phyloP scores from a whole-genome alignment of 2,113 vertebrate genomes.

The Epinephelus lanceolatus region DNA sequence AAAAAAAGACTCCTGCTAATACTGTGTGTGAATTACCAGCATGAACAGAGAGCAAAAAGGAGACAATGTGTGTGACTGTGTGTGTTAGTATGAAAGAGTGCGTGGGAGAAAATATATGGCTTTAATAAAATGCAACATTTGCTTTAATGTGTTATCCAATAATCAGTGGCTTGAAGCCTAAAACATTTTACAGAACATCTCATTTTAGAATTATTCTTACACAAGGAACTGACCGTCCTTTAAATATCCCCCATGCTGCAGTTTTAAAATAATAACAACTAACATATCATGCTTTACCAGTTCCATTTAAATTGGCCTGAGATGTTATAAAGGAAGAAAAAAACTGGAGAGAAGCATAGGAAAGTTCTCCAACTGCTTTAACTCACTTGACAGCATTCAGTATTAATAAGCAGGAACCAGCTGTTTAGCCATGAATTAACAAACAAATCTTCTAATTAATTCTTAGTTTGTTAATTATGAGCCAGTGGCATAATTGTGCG shows the following conservation, averaged over 20 bases:
- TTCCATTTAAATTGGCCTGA: not conserved
- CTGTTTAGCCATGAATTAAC: constrained; percentile 54
- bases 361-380: constrained; percentile 22
- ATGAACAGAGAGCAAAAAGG: not conserved
- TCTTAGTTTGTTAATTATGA: constrained; percentile 65
- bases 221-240: not conserved
- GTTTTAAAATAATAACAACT: constrained; percentile 8
- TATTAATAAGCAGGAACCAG: constrained; percentile 41
- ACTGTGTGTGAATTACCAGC: constrained; percentile 1
- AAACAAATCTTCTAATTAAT: constrained; percentile 62
- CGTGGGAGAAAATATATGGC: constrained; percentile 33
- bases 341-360: not conserved
- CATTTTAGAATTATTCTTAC: constrained; percentile 22
- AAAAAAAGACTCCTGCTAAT: not conserved
- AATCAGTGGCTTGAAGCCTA: constrained; percentile 32
- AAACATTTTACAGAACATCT: constrained; percentile 24
- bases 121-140: constrained; percentile 62
- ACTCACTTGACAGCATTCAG: constrained; percentile 16
- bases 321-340: not conserved
- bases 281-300: not conserved
- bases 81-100: constrained; percentile 5
- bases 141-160: constrained; percentile 43
- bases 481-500: constrained; percentile 51
- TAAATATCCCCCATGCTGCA: constrained; percentile 14
- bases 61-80: not conserved